These are phyloP conservation scores for Sebastes trivittatus DNA, from an alignment of 2,797 vertebrate species.

Conservation along the genomic window DNA sequence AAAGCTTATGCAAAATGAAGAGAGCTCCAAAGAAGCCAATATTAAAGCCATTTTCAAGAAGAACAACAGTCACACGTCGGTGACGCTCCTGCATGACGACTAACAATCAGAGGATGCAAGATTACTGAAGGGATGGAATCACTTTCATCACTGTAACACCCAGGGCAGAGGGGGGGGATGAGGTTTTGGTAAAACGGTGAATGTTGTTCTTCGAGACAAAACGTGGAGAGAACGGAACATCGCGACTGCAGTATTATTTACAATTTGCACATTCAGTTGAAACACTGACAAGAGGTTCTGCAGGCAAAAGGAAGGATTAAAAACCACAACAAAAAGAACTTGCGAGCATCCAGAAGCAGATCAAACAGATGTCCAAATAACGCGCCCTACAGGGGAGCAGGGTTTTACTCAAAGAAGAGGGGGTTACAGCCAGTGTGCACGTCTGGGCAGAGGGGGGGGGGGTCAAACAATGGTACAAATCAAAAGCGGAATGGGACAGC, in stretches of 20 bases:
- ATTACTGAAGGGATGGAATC: slow-evolving; percentile 14
- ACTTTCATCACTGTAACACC: slow-evolving; percentile 6
- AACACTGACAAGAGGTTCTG: slow-evolving; percentile 77
- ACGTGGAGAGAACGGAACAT: slow-evolving; percentile 76
- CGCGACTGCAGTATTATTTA: slow-evolving; percentile 81
- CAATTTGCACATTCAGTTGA: slow-evolving; percentile 87
- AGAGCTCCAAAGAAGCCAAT: slow-evolving; percentile 80
- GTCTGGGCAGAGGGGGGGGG: slow-evolving; percentile 31
- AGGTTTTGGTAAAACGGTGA: slow-evolving; percentile 69
- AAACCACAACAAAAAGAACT: slow-evolving; percentile 54
- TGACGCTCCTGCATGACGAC: slow-evolving; percentile 7
- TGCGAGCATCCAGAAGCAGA: slow-evolving; percentile 74
- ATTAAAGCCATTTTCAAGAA: slow-evolving; percentile 84
- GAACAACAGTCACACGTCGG: slow-evolving; percentile 76
- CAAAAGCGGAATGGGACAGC: slow-evolving; percentile 78
- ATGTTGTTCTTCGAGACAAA: slow-evolving; percentile 84
- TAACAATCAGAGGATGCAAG: slow-evolving; percentile 11
- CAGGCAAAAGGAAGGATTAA: slow-evolving; percentile 71
- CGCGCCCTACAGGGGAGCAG: slow-evolving; percentile 55
- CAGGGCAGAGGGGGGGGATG: not conserved
- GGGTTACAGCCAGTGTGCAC: slow-evolving; percentile 61
- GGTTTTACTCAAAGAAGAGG: not conserved
- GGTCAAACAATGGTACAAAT: slow-evolving; percentile 39
- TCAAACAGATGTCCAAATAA: slow-evolving; percentile 87
- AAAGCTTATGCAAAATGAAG: slow-evolving; percentile 77